phyloP scores from a whole-genome alignment of 2,113 vertebrate genomes.

The Nesoenas mayeri region DNA sequence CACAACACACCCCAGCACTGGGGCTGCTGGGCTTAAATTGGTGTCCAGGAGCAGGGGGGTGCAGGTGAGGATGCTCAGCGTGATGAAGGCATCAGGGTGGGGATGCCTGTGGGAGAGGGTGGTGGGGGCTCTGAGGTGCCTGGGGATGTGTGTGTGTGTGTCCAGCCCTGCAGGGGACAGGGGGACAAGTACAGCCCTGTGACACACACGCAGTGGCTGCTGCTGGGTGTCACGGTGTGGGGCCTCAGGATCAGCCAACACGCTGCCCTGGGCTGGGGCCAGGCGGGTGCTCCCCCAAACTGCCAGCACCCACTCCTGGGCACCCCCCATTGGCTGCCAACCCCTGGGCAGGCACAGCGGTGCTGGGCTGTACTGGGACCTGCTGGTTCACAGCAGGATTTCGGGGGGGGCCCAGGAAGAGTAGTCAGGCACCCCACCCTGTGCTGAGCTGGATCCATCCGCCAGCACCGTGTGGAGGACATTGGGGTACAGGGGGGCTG shows the following conservation, averaged over 20 bases:
- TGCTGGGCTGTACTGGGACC: neutral
- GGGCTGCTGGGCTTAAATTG: neutral
- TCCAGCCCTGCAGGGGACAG: too few species aligned
- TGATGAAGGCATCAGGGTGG: neutral
- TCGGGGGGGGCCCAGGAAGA: neutral
- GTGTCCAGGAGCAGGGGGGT: too few species aligned
- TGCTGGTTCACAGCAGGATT: neutral
- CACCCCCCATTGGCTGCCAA: too few species aligned
- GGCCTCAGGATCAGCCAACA: neutral
- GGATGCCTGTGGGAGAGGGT: neutral
- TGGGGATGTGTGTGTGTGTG: too few species aligned
- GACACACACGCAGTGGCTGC: neutral
- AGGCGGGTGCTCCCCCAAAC: neutral
- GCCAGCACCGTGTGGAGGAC: too few species aligned
- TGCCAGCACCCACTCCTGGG: neutral
- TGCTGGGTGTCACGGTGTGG: neutral
- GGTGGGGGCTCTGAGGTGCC: neutral
- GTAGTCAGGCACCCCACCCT: too few species aligned
- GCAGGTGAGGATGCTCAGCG: neutral
- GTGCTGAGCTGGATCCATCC: too few species aligned
- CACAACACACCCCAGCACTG: neutral
- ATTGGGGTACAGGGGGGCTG: too few species aligned
- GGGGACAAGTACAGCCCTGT: neutral
- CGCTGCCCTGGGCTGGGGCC: too few species aligned
- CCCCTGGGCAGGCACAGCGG: too few species aligned